Evolutionary conservation across 1,140 invertebrate genomes (phyloP), one percentile per base, ranked within the genome.

Genomic region (Halyomorpha halys): DNA sequence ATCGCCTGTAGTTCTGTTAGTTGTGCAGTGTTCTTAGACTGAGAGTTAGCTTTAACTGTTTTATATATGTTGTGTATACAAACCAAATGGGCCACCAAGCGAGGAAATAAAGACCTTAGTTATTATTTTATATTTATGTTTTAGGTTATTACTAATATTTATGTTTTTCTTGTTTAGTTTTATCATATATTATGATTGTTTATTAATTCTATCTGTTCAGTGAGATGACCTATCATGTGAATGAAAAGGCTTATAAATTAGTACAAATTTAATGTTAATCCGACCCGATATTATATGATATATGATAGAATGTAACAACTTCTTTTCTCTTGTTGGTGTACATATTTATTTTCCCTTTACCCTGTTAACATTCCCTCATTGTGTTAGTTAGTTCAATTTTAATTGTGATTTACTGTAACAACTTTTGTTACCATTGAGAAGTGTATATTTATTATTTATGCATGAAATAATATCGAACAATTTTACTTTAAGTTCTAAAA

Each of bases 391-490:
- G 34, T 39, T 56, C 27, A 23, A 23, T 23, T 56, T 56, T 56
- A 19, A 56, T 56, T 56, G 53, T 56, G 53, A 56, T 56, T 56
- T 56, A 23, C 53, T 56, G 53, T 56, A 56, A 56, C 53, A 56
- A 23, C 6, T 56, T 25, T 56, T 25, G 53, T 56, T 56, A 56
- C 53, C 53, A 56, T 56, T 56, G 53, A 56, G 4, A 19, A 19
- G 23, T 15, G 23, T 16, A 56, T 56, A 56, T 23, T 56, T 16
- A 23, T 56, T 56, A 23, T 56, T 56, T 56, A 21, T 56, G 15
- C 53, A 56, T 19, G 18, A 53, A 14, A 14, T 25, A 23, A 4
- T 56, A 15, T 23, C 23, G 23, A 25, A 56, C 23, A 56, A 16
- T 23, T 56, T 56, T 56, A 14, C 11, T 14, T 56, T 56, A 56